These are phyloP conservation scores for Drosophila kikkawai DNA, from an alignment of 1,140 invertebrate genomes.

Conservation along the genomic window DNA sequence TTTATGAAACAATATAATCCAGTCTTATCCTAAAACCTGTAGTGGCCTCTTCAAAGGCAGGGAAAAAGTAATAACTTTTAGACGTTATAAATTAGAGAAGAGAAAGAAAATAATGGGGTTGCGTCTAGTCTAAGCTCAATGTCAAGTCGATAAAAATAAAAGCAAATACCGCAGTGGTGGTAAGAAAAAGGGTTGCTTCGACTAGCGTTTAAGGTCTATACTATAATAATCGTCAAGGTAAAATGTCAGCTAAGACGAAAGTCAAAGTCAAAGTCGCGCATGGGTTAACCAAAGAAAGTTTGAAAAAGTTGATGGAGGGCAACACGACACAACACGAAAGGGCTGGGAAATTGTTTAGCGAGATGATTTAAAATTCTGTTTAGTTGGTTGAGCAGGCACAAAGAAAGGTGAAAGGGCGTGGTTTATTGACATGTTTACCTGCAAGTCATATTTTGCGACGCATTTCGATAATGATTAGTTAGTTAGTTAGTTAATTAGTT, in stretches of 20 bases:
- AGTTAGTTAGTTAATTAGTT: no score
- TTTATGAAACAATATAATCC: background rate
- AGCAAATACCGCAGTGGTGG: slow-evolving; percentile 26
- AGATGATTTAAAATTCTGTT: slow-evolving; percentile 20
- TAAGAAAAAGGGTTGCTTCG: slow-evolving; percentile 7
- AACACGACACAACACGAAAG: slow-evolving; percentile 10
- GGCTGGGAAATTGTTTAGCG: slow-evolving; percentile 3
- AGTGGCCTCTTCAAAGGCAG: background rate
- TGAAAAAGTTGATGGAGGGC: slow-evolving; percentile 1
- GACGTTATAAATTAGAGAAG: background rate
- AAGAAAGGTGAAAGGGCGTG: slow-evolving; percentile 2
- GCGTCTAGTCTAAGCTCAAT: slow-evolving; percentile 36
- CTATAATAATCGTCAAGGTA: slow-evolving; percentile 17
- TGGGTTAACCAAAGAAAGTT: slow-evolving; percentile 32
- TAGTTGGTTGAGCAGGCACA: slow-evolving; percentile 1
- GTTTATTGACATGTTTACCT: slow-evolving; percentile 21
- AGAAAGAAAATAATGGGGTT: slow-evolving; percentile 1
- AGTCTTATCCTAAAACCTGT: background rate
- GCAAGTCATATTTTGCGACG: slow-evolving; percentile 9
- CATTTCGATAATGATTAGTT: background rate
- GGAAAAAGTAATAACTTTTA: slow-evolving; percentile 2
- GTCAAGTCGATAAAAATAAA: slow-evolving; percentile 51
- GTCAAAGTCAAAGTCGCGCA: slow-evolving; percentile 28
- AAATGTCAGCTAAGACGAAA: slow-evolving; percentile 18
- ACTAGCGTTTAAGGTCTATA: background rate